phyloP scores from a whole-genome alignment of 1,140 invertebrate genomes.

The Eubasilissa regina region DNA sequence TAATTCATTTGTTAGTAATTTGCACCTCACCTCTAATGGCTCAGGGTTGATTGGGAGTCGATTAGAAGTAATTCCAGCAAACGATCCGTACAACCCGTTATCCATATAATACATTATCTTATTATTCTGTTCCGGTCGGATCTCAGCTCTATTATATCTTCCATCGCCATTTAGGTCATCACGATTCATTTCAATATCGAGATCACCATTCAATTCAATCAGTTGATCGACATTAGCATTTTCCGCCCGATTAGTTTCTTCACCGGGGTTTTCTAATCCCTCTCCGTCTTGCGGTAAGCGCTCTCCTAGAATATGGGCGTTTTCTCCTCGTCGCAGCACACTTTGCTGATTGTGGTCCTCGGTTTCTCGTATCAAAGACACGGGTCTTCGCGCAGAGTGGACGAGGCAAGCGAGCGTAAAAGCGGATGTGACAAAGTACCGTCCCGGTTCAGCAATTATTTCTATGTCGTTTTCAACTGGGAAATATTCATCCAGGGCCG shows the following conservation, averaged over 20 bases:
- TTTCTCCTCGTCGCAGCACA: neutral
- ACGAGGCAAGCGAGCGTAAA: slow-evolving; percentile 91
- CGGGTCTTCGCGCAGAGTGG: slow-evolving; percentile 64
- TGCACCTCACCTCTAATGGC: slow-evolving; percentile 75
- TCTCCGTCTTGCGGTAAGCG: no score
- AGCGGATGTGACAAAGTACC: slow-evolving; percentile 94
- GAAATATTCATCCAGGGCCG: slow-evolving; percentile 87
- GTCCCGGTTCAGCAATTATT: slow-evolving; percentile 97
- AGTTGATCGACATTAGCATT: no score
- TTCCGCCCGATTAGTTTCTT: no score
- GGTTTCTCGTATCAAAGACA: neutral
- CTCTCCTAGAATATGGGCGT: neutral
- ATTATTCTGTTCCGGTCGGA: neutral
- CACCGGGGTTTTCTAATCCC: no score
- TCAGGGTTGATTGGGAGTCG: slow-evolving; percentile 85
- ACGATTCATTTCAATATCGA: no score
- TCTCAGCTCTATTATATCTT: neutral
- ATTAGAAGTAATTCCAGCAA: slow-evolving; percentile 96
- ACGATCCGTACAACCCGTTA: slow-evolving; percentile 98
- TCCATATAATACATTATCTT: slow-evolving; percentile 97
- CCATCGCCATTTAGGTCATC: neutral
- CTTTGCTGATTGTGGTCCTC: slow-evolving; percentile 11
- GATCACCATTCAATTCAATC: no score
- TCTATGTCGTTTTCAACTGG: slow-evolving; percentile 79
- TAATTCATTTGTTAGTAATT: no score